These are phyloP conservation scores for Athrips mouffetella DNA, from an alignment of 2,888 invertebrate species.

Conservation along the genomic window DNA sequence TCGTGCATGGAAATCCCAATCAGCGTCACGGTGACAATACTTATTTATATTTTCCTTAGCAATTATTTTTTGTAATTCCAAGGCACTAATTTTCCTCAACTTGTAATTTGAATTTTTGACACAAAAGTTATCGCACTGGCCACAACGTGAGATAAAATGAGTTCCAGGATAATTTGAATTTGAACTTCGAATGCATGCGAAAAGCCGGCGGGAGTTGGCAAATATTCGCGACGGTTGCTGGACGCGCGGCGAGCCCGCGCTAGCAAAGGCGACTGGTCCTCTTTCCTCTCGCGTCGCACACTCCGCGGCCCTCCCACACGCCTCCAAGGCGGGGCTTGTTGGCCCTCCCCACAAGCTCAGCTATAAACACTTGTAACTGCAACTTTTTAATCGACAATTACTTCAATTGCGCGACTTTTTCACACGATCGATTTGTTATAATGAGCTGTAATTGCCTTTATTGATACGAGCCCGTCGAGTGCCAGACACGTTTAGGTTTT, in stretches of 20 bases:
- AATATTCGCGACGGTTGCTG: constrained; percentile 36
- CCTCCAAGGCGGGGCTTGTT: constrained; percentile 57
- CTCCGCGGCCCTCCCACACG: constrained; percentile 65
- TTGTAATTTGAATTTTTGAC: too few species aligned
- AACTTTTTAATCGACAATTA: constrained; percentile 48
- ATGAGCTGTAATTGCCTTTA: constrained; percentile 67
- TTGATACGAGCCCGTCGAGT: constrained; percentile 44
- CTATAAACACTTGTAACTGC: constrained; percentile 27
- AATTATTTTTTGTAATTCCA: background rate
- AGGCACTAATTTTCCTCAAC: background rate
- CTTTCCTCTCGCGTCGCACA: constrained; percentile 53
- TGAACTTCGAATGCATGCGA: background rate
- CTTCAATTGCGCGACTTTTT: constrained; percentile 50
- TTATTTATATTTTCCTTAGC: background rate
- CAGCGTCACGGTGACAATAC: background rate
- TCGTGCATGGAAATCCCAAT: background rate
- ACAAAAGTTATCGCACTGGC: background rate
- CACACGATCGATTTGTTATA: constrained; percentile 58
- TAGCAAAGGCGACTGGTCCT: constrained; percentile 66
- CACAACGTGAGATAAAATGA: background rate
- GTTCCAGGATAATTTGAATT: background rate
- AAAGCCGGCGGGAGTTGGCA: constrained; percentile 21
- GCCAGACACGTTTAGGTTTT: constrained; percentile 31
- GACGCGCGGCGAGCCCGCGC: constrained; percentile 66
- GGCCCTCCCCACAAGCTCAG: constrained; percentile 24